phyloP scores from a whole-genome alignment of 2,888 invertebrate genomes.

The Lithophane leautieri region DNA sequence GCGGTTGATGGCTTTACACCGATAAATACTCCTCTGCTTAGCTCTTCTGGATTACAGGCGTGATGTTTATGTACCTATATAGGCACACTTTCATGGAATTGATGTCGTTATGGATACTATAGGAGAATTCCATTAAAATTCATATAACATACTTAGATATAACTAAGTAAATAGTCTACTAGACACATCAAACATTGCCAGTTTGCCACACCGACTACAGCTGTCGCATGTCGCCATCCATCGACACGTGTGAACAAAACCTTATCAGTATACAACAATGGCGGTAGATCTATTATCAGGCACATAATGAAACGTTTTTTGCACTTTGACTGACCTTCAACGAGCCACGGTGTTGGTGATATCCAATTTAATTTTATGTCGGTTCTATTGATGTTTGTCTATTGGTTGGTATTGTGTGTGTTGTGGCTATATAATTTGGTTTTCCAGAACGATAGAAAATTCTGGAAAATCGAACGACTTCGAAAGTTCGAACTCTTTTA shows the following conservation, averaged over 20 bases:
- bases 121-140: too few relatives aligned
- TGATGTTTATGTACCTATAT: too few relatives aligned
- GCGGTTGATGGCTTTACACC: too few relatives aligned
- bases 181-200: background rate
- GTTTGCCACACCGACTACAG: background rate
- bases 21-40: too few relatives aligned
- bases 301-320: conserved; percentile 60
- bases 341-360: conserved; percentile 23
- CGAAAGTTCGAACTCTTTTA: background rate
- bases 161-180: background rate
- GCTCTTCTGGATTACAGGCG: too few relatives aligned
- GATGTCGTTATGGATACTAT: too few relatives aligned
- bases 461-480: background rate
- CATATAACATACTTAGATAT: too few relatives aligned
- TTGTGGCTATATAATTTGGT: background rate
- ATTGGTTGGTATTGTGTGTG: conserved; percentile 4
- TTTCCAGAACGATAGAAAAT: background rate
- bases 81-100: too few relatives aligned
- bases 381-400: conserved; percentile 15
- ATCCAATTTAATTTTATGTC: conserved; percentile 44
- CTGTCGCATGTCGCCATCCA: conserved; percentile 21
- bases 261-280: conserved; percentile 60
- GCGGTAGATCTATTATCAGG: conserved; percentile 50
- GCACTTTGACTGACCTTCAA: conserved; percentile 54
- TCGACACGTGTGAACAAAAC: conserved; percentile 51